Base-by-base conservation (phyloP, 2,888 invertebrate species). In the Brachypalpus laphriformis region DNA sequence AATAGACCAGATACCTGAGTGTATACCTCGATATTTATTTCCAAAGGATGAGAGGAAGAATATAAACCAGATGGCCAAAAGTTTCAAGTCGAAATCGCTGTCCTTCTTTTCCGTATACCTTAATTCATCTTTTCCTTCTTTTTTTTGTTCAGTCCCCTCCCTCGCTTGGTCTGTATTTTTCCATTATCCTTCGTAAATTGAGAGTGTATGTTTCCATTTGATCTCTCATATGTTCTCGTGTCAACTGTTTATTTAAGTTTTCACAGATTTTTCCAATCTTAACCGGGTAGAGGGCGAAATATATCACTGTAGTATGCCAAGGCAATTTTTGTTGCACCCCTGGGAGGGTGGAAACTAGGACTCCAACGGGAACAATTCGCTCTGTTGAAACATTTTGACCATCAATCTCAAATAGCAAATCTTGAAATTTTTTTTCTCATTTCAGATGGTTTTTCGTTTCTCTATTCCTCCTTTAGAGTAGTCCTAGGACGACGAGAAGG, bases 181-280 rank as follows among this genome's bases (percentile, higher is more conserved):
- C 77, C 66, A 82, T 82, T 82, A 82, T 77, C 37, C 66, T 68
- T 28, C 28, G 20, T 18, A 82, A 82, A 76, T 77, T 51, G 76
- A 66, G 65, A 72, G 71, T 77, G 51, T 82, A 61, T 77, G 77
- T 68, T 82, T 77, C 82, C 71, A 82, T 82, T 82, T 82, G 59
- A 45, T 59, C 66, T 51, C 54, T 72, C 82, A 77, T 77, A 77
- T 66, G 77, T 82, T 72, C 77, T 82, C 66, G 54, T 82, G 71
- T 76, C 82, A 82, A 76, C 59, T 82, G 77, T 77, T 82, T 82
- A 72, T 82, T 56, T 82, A 68, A 72, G 66, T 77, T 61, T 72
- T 81, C 37, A 66, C n/a, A 66, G 66, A 77, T 82, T 82, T 72
- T 61, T 56, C 45, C 54, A 20, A 66, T 72, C 61, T 65, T 18